Evolutionary conservation across 2,888 invertebrate species (phyloP).

Genomic region (Azorinus chamasolen): DNA sequence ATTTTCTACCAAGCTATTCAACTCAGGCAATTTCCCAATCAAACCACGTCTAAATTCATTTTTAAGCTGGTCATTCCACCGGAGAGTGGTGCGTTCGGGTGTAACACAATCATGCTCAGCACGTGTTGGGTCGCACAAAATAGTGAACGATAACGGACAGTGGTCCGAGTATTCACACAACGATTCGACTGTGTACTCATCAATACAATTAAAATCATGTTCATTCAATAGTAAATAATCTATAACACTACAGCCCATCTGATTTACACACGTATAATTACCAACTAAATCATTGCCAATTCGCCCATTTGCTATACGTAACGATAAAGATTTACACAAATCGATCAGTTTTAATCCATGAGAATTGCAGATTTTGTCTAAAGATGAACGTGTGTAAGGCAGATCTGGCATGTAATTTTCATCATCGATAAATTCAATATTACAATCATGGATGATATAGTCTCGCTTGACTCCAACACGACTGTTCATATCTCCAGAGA

Average conservation of each 20-base stretch:
- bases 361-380: constrained; percentile 1
- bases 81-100: no score
- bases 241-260: background rate
- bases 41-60: constrained; percentile 1
- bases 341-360: constrained; percentile 1
- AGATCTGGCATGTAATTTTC: constrained; percentile 13
- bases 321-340: constrained; percentile 1
- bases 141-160: constrained; percentile 2
- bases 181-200: background rate
- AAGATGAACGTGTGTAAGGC: background rate
- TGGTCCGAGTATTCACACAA: constrained; percentile 4
- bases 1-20: constrained; percentile 6
- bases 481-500: constrained; percentile 41
- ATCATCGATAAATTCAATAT: background rate
- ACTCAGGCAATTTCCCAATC: constrained; percentile 7
- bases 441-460: constrained; percentile 4
- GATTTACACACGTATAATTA: background rate
- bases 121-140: background rate
- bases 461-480: constrained; percentile 16
- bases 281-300: constrained; percentile 2
- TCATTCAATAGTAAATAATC: constrained; percentile 7
- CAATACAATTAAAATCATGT: background rate
- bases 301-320: constrained; percentile 11
- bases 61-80: background rate
- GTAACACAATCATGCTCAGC: no score